Evolutionary conservation across 2,797 vertebrate genomes (phyloP).

Genomic region (Sarcophilus harrisii): DNA sequence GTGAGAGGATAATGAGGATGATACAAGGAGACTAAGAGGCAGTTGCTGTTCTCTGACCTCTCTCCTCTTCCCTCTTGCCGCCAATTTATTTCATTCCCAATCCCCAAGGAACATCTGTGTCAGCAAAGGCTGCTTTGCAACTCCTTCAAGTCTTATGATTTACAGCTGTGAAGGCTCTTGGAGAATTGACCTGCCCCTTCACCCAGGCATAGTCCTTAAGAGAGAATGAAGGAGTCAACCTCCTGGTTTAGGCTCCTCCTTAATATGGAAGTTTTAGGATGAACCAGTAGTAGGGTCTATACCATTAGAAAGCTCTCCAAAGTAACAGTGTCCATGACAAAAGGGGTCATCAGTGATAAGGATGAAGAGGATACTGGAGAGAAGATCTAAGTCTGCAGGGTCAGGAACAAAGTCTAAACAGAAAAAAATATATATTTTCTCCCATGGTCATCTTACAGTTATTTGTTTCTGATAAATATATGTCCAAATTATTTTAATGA

Average conservation of each 20-base stretch:
- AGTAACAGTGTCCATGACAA: not conserved
- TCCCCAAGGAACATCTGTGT: too few relatives aligned
- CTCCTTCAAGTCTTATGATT: too few relatives aligned
- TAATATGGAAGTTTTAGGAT: not conserved
- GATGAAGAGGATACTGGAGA: not conserved
- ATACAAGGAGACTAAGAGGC: too few relatives aligned
- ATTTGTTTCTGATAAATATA: not conserved
- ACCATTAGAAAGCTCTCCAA: not conserved
- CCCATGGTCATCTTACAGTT: not conserved
- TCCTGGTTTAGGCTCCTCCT: not conserved
- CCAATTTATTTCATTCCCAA: too few relatives aligned
- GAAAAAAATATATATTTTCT: not conserved
- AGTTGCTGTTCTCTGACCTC: too few relatives aligned
- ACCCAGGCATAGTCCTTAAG: too few relatives aligned
- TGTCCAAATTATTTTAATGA: too few relatives aligned
- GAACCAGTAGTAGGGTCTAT: not conserved
- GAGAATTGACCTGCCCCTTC: too few relatives aligned
- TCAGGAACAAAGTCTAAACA: not conserved
- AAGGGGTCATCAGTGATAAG: not conserved
- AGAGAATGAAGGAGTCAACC: not conserved
- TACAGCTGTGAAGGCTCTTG: too few relatives aligned
- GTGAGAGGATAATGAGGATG: too few relatives aligned
- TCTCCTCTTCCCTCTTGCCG: too few relatives aligned
- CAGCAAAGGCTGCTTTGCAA: too few relatives aligned
- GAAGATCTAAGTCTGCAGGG: not conserved